phyloP scores from a whole-genome alignment of 2,888 invertebrate species.

The Himalopsyche kuldschensis region DNA sequence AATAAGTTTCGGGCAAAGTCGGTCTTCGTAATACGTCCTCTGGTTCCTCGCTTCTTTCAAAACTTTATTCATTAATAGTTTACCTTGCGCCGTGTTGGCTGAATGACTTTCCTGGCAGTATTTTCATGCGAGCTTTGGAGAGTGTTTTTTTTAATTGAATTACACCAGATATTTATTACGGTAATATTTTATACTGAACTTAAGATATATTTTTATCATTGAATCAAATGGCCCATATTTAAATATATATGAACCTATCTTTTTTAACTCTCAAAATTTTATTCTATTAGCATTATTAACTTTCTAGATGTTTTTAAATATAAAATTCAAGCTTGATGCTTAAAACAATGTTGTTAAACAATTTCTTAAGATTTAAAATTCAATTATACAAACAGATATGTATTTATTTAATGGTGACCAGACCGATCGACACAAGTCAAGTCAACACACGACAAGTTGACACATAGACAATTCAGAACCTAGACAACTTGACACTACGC shows the following conservation, averaged over 20 bases:
- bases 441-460: no score
- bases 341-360: no score
- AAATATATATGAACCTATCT: background rate
- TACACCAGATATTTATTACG: background rate
- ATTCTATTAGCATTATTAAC: no score
- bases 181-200: background rate
- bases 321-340: no score
- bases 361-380: no score
- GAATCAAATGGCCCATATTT: background rate
- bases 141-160: background rate
- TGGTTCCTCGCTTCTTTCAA: background rate
- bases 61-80: constrained; percentile 32
- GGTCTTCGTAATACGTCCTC: background rate
- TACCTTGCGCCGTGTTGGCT: background rate
- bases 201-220: background rate
- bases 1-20: constrained; percentile 2
- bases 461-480: no score
- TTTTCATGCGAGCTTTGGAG: background rate
- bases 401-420: no score
- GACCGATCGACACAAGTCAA: no score
- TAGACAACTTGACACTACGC: no score
- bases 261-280: no score
- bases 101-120: background rate
- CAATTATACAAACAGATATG: no score
- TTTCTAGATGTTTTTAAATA: no score